Conservation (phyloP, 2,797 vertebrate species). For the Antrozous pallidus region DNA sequence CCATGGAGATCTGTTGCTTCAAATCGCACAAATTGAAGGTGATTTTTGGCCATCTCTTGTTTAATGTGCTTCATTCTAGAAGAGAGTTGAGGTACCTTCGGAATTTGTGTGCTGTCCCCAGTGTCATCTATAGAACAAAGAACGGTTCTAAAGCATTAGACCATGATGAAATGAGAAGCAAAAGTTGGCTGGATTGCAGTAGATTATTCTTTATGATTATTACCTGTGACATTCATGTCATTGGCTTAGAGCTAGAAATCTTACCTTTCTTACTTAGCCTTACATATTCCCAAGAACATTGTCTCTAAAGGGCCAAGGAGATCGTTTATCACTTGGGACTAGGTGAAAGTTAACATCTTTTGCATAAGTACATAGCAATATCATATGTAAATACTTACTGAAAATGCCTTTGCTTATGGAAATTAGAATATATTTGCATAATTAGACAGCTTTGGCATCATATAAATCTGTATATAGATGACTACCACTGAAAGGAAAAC, state of each 20-base stretch:
- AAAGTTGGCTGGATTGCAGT: neutral
- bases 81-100: conserved; percentile 80
- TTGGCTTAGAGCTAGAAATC: neutral
- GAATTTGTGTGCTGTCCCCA: conserved; percentile 78
- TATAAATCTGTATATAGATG: neutral
- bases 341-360: neutral
- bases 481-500: conserved; percentile 43
- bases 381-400: neutral
- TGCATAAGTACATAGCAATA: neutral
- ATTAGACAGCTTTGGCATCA: neutral
- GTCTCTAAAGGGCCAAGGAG: neutral
- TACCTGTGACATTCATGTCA: neutral
- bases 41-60: conserved; percentile 91
- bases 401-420: conserved; percentile 47
- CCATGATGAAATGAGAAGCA: conserved; percentile 22
- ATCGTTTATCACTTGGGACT: neutral
- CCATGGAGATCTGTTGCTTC: conserved; percentile 95
- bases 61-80: conserved; percentile 92
- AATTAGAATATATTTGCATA: conserved; percentile 14
- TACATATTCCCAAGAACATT: neutral
- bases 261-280: neutral
- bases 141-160: conserved; percentile 36
- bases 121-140: conserved; percentile 81
- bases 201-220: neutral
- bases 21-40: conserved; percentile 91